Evolutionary conservation across 1,140 invertebrate genomes (phyloP).

Genomic region (Lepidurus packardi): DNA sequence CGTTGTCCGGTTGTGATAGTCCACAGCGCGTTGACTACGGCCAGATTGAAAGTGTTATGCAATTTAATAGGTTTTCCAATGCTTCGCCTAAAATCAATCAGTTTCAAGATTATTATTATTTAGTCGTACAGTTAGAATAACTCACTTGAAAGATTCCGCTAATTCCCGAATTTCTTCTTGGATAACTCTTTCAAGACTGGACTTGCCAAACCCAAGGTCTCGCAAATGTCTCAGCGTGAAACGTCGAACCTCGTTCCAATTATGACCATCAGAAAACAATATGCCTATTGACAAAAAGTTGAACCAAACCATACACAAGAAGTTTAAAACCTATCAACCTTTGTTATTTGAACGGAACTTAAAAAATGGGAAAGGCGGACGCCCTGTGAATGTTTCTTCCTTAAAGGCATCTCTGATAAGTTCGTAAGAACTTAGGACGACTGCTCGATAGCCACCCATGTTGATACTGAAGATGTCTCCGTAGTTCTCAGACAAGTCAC

Average conservation of each 20-base stretch:
- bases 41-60: constrained; percentile 26
- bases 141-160: neutral
- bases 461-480: no score
- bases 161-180: constrained; percentile 37
- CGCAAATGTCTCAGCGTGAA: constrained; percentile 36
- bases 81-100: neutral
- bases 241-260: constrained; percentile 37
- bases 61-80: constrained; percentile 27
- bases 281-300: constrained; percentile 30
- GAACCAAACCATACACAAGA: no score
- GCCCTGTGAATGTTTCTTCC: neutral
- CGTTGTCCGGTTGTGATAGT: constrained; percentile 31
- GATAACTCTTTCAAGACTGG: constrained; percentile 35
- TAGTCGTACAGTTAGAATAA: neutral
- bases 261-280: constrained; percentile 34
- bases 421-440: constrained; percentile 14
- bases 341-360: neutral
- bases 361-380: neutral
- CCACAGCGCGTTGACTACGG: constrained; percentile 32
- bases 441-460: neutral
- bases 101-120: neutral
- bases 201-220: constrained; percentile 38
- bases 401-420: neutral
- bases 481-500: no score
- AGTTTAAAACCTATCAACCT: neutral